phyloP scores from a whole-genome alignment of 2,888 invertebrate genomes.

The Noctua janthina region DNA sequence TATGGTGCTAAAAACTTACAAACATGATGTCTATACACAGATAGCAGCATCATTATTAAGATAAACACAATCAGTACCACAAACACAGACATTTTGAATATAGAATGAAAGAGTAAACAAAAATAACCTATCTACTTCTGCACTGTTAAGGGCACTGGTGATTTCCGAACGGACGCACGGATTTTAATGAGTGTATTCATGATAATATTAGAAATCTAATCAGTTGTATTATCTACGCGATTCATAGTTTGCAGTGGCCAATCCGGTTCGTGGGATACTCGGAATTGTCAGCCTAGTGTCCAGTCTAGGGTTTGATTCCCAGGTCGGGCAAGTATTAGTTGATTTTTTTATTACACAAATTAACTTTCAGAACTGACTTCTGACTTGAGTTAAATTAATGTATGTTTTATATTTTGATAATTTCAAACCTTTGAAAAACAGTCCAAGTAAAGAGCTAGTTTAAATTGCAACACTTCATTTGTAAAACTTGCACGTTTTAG shows the following conservation, averaged over 20 bases:
- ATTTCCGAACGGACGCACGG: too few species aligned
- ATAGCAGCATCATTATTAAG: constrained; percentile 30
- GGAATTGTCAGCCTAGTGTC: too few species aligned
- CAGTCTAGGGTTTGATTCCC: background rate
- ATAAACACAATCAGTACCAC: constrained; percentile 22
- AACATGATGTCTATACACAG: constrained; percentile 37
- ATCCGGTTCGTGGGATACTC: constrained; percentile 11
- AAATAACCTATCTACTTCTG: constrained; percentile 3
- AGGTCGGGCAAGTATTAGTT: background rate
- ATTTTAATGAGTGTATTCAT: constrained; percentile 13
- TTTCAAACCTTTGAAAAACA: background rate
- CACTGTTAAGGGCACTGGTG: constrained; percentile 20
- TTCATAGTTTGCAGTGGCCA: constrained; percentile 15
- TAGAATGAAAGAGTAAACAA: background rate
- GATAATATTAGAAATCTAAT: constrained; percentile 49
- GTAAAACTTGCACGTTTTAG: background rate
- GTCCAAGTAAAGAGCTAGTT: too few species aligned
- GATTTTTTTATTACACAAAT: background rate
- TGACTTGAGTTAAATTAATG: background rate
- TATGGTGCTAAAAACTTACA: constrained; percentile 34
- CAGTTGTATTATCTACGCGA: constrained; percentile 30
- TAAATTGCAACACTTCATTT: too few species aligned
- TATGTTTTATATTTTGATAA: too few species aligned
- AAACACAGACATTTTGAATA: constrained; percentile 35
- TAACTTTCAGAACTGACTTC: background rate